These are phyloP conservation scores for Diplogasteroides magnus DNA, from an alignment of 1,140 invertebrate genomes.

Conservation along the genomic window DNA sequence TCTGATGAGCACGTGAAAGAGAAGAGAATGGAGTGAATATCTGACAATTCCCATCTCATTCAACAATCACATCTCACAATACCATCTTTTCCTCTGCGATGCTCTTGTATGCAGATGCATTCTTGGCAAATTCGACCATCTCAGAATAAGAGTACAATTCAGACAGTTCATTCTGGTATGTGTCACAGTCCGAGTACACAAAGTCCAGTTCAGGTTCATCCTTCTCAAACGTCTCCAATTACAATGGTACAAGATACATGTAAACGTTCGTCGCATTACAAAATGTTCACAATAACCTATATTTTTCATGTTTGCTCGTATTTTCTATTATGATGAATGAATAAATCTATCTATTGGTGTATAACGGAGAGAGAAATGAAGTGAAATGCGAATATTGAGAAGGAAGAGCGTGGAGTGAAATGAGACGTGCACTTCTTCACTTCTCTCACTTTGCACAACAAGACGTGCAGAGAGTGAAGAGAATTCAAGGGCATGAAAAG, in stretches of 20 bases:
- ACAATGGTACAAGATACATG: too few species aligned
- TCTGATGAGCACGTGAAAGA: slow-evolving; percentile 16
- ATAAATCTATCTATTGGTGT: slow-evolving; percentile 1
- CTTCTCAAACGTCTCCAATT: too few species aligned
- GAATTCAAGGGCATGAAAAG: too few species aligned
- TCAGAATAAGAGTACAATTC: slow-evolving; percentile 54
- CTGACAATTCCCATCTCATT: slow-evolving; percentile 8
- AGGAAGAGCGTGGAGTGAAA: too few species aligned
- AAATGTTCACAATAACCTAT: neutral
- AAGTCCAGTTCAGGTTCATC: slow-evolving; percentile 49
- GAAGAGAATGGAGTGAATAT: slow-evolving; percentile 9
- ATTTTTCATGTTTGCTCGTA: neutral
- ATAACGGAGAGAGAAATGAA: slow-evolving; percentile 2
- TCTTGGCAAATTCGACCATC: slow-evolving; percentile 46
- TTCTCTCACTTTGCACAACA: too few species aligned
- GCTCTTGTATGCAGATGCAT: slow-evolving; percentile 34
- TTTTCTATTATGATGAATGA: neutral
- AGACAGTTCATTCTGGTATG: slow-evolving; percentile 39
- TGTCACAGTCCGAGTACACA: slow-evolving; percentile 44
- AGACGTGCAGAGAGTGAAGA: too few species aligned
- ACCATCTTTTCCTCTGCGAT: slow-evolving; percentile 39
- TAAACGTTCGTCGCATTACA: too few species aligned
- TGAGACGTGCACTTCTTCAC: too few species aligned
- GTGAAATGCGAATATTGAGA: neutral
- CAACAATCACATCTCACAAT: neutral